These are phyloP conservation scores for Leptosomus discolor DNA, from an alignment of 2,113 vertebrate species.

Conservation along the genomic window DNA sequence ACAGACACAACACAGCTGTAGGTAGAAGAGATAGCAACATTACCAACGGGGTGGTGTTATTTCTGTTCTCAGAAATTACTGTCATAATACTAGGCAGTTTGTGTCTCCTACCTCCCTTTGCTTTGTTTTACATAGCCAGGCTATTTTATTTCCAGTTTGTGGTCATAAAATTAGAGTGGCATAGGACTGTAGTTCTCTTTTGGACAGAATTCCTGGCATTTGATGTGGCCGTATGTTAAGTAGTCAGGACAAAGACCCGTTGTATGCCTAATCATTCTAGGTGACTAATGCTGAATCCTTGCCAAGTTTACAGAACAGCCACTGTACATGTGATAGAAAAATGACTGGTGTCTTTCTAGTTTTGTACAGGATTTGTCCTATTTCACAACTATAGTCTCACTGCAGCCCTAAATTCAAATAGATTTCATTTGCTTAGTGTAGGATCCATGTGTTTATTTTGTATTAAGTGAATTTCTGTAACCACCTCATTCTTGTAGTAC, in stretches of 20 bases:
- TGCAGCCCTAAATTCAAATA: background rate
- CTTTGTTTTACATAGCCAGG: background rate
- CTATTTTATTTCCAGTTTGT: background rate
- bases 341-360: background rate
- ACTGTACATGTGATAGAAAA: background rate
- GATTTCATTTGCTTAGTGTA: background rate
- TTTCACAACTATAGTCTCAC: background rate
- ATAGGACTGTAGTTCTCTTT: background rate
- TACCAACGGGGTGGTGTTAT: background rate
- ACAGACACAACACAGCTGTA: background rate
- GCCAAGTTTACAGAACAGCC: background rate
- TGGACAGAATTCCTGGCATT: background rate
- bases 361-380: background rate
- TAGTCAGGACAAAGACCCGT: background rate
- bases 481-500: background rate
- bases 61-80: background rate
- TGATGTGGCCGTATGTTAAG: background rate
- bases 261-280: background rate
- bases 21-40: background rate
- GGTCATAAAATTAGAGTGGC: background rate
- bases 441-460: background rate
- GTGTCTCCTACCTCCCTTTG: background rate
- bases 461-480: background rate
- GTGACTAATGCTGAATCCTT: background rate
- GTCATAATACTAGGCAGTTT: background rate